phyloP scores from a whole-genome alignment of 1,140 invertebrate species.

The Drosophila lacteicornis region DNA sequence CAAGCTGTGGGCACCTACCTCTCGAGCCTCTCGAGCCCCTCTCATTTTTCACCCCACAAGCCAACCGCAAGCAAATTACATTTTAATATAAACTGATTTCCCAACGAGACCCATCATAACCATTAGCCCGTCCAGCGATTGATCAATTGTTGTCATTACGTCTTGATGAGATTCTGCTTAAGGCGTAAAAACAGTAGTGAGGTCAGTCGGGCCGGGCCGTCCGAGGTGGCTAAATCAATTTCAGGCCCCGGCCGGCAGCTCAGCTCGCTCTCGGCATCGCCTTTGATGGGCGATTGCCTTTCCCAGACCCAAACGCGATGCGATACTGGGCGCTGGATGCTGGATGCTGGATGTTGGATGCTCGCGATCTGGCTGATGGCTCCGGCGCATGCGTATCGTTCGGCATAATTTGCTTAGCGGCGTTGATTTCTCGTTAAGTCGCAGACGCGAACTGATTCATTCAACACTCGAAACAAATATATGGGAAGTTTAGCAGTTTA shows the following conservation, averaged over 20 bases:
- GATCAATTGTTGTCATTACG: conserved; percentile 81
- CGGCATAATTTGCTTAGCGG: conserved; percentile 83
- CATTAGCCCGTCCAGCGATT: conserved; percentile 59
- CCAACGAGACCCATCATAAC: conserved; percentile 54
- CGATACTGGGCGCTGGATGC: conserved; percentile 41
- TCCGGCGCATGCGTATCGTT: conserved; percentile 82
- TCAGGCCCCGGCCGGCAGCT: conserved; percentile 48
- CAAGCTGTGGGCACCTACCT: not conserved
- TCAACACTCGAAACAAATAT: conserved; percentile 22
- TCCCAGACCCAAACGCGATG: conserved; percentile 36
- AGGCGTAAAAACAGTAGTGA: conserved; percentile 84
- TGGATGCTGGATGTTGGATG: conserved; percentile 38
- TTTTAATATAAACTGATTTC: conserved; percentile 73
- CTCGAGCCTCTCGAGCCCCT: no score
- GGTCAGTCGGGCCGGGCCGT: conserved; percentile 68
- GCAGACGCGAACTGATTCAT: conserved; percentile 50
- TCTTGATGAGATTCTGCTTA: conserved; percentile 84
- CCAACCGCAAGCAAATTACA: conserved; percentile 69
- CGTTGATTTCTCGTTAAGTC: conserved; percentile 81
- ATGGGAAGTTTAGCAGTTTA: not conserved
- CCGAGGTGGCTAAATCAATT: conserved; percentile 82
- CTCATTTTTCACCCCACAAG: not conserved
- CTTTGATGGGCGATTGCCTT: conserved; percentile 63
- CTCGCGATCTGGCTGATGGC: conserved; percentile 53
- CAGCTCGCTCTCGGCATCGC: conserved; percentile 35